Conservation (phyloP, 2,113 vertebrate species). For the Lophotis ruficrista region DNA sequence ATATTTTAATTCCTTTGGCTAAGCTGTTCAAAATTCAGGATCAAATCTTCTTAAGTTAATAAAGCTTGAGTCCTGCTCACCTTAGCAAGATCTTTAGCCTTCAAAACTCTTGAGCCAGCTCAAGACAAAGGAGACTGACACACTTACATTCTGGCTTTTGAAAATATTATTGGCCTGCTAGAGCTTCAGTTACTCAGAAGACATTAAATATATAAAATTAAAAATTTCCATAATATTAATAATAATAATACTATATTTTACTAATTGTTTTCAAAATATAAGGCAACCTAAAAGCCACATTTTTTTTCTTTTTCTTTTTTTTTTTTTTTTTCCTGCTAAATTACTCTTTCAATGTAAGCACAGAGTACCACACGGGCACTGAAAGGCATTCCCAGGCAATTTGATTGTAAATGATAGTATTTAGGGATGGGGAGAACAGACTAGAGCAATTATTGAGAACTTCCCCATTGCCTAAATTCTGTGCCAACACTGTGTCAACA, state of each 20-base stretch:
- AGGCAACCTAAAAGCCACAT: background rate
- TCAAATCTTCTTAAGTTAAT: background rate
- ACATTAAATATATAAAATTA: background rate
- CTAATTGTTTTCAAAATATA: background rate
- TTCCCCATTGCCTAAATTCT: background rate
- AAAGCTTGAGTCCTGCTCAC: background rate
- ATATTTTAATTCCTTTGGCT: background rate
- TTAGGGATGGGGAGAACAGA: background rate
- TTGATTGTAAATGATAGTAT: background rate
- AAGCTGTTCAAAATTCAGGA: background rate
- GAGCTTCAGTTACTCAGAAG: background rate
- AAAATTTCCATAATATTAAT: background rate
- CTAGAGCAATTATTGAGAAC: background rate
- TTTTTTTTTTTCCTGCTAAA: background rate
- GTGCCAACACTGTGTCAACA: conserved; percentile 11
- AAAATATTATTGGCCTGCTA: background rate
- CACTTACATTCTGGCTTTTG: background rate
- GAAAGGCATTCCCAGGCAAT: background rate
- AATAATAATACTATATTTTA: background rate
- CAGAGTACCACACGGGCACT: background rate
- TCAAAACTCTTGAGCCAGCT: background rate
- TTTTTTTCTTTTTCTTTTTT: too few relatives aligned
- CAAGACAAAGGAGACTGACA: background rate
- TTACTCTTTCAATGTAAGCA: background rate
- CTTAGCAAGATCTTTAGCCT: background rate